Percentiles rank a stretch among this genome's conserved stretches.
Evolutionary conservation across 2,888 invertebrate genomes (phyloP).

Genomic region (Caenorhabditis imperialis): DNA sequence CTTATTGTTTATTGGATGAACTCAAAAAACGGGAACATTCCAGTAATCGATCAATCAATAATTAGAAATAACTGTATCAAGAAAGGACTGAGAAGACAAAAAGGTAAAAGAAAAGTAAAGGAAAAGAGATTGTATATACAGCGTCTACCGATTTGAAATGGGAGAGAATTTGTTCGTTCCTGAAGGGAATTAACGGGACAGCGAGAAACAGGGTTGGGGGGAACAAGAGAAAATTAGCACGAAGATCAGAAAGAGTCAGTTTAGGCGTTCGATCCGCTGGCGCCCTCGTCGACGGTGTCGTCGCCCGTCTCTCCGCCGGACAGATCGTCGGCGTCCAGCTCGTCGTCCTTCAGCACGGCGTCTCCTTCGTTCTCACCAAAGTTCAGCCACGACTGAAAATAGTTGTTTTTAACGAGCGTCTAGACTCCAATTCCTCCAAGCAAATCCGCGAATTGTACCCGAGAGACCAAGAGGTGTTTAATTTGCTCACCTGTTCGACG

Average conservation of each 20-base stretch:
- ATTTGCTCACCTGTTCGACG: constrained; percentile 86
- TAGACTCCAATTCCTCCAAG: too few species aligned
- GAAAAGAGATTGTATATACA: constrained; percentile 21
- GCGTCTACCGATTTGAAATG: constrained; percentile 9
- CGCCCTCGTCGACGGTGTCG: constrained; percentile 37
- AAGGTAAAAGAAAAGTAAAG: neutral
- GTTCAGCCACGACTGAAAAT: constrained; percentile 85
- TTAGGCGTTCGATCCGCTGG: constrained; percentile 49
- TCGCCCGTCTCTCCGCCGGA: constrained; percentile 16
- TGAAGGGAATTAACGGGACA: neutral
- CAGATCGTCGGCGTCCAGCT: constrained; percentile 23
- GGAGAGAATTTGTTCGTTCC: neutral
- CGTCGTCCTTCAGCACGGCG: constrained; percentile 65
- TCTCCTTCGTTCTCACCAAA: constrained; percentile 74
- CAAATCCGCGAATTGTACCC: too few species aligned
- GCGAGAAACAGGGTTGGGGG: neutral
- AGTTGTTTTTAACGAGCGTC: constrained; percentile 80
- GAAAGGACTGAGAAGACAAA: neutral
- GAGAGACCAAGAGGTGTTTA: neutral
- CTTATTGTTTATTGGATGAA: constrained; percentile 2
- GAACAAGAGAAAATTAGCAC: neutral
- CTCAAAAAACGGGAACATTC: neutral
- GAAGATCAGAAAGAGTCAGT: constrained; percentile 1
- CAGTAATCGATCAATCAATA: constrained; percentile 7
- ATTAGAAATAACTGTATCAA: constrained; percentile 16